Conservation (phyloP, 2,797 vertebrate genomes). For the Adrianichthys oophorus region DNA sequence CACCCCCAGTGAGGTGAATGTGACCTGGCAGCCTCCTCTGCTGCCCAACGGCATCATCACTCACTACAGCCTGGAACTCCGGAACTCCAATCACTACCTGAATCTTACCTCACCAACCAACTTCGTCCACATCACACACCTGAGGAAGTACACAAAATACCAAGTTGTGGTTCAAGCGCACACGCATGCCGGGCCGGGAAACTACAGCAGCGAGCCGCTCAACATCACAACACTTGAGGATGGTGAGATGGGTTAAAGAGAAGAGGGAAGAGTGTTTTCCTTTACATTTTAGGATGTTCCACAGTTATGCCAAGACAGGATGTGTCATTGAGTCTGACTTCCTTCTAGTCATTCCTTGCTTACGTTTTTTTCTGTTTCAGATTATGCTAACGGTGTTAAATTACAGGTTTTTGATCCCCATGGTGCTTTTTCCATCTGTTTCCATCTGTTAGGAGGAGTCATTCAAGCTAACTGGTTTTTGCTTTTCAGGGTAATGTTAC, state of each 20-base stretch:
- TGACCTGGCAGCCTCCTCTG: slow-evolving; percentile 78
- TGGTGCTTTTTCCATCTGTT: background rate
- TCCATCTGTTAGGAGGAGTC: background rate
- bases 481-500: slow-evolving; percentile 35
- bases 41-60: slow-evolving; percentile 76
- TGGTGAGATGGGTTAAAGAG: slow-evolving; percentile 64
- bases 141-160: slow-evolving; percentile 81
- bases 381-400: slow-evolving; percentile 45
- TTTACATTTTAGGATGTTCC: slow-evolving; percentile 37
- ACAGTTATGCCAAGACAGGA: slow-evolving; percentile 9
- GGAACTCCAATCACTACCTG: slow-evolving; percentile 79
- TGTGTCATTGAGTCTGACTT: slow-evolving; percentile 44
- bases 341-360: slow-evolving; percentile 30
- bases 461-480: slow-evolving; percentile 39
- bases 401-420: slow-evolving; percentile 48
- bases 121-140: slow-evolving; percentile 65
- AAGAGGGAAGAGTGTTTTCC: slow-evolving; percentile 11
- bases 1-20: slow-evolving; percentile 79
- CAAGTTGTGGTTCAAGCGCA: slow-evolving; percentile 71
- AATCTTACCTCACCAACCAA: slow-evolving; percentile 70
- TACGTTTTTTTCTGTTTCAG: slow-evolving; percentile 43
- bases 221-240: slow-evolving; percentile 85
- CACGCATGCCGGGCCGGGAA: slow-evolving; percentile 75
- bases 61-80: slow-evolving; percentile 76
- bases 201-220: slow-evolving; percentile 80